Base-by-base conservation (phyloP, 2,888 invertebrate genomes). In the Tachina fera region DNA sequence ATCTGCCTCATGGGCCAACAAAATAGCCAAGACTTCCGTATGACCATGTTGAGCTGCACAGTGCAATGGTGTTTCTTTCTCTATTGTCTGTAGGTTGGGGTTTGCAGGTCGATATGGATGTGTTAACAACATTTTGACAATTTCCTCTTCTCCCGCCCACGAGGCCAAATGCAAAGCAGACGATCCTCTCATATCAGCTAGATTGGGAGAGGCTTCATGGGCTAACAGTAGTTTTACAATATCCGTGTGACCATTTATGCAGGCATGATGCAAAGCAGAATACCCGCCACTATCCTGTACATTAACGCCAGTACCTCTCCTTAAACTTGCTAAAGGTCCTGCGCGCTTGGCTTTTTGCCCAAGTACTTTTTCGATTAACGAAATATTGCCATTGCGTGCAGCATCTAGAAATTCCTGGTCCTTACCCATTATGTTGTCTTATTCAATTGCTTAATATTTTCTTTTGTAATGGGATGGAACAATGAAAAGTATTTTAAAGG, bases 331-430 rank as follows among this genome's bases (percentile, higher is more conserved):
- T 93, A 98, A 94, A 90, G 97, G 97, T 94, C 98, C 98, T 94
- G 97, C 97, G 95, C 97, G 96, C 95, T 97, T 97, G 91, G 96
- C 96, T 94, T 96, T 96, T 93, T 97, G 97, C 90, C 95, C 96
- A 90, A 98, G 94, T 91, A 98, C 96, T 94, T 97, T 98, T 93
- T 98, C 98, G 88, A 98, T 97, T 90, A 96, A 95, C 89, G 95
- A 94, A 91, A 96, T 95, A 93, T 98, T 97, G 92, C 98, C 98
- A 94, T 96, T 97, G 91, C 98, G 96, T 89, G 98, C 97, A 90
- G 98, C 98, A 93, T 98, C 98, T 93, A 98, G 94, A 93, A 98
- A 95, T 94, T 98, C 98, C 94, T 98, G 97, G 94, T 98, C 98
- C 94, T 98, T 98, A 93, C 98, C 98, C 98, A 98, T 98, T 45